Evolutionary conservation across 2,888 invertebrate genomes (phyloP).

Genomic region (Lysandra bellargus): DNA sequence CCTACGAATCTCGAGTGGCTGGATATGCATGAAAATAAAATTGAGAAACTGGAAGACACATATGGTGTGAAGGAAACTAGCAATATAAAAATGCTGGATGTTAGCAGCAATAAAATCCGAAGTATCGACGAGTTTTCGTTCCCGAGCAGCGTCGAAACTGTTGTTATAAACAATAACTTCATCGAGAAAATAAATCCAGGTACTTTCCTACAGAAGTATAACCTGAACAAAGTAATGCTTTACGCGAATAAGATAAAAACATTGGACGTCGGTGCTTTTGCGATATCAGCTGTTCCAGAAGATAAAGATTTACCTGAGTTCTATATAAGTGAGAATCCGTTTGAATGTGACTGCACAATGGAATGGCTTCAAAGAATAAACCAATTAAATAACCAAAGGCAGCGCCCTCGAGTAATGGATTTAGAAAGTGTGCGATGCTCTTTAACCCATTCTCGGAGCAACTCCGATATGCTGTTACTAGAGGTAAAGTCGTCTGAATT

Average conservation of each 20-base stretch:
- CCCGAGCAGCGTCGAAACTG: constrained; percentile 86
- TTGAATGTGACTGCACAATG: constrained; percentile 92
- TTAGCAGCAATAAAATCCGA: constrained; percentile 85
- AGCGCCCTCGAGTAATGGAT: constrained; percentile 90
- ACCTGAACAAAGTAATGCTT: constrained; percentile 87
- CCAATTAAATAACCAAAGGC: constrained; percentile 85
- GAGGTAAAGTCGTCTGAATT: constrained; percentile 88
- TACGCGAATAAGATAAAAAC: constrained; percentile 87
- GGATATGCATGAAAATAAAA: constrained; percentile 90
- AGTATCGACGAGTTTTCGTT: constrained; percentile 85
- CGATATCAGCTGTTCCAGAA: constrained; percentile 83
- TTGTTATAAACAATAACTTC: constrained; percentile 87
- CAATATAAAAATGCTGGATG: constrained; percentile 88
- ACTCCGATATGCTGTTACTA: constrained; percentile 82
- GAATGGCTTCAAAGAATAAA: constrained; percentile 92
- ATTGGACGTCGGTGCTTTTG: constrained; percentile 86
- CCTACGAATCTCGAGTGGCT: constrained; percentile 88
- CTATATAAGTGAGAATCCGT: constrained; percentile 90
- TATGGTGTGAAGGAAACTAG: constrained; percentile 84
- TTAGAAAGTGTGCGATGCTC: constrained; percentile 88
- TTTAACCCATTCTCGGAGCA: constrained; percentile 84
- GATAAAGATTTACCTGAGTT: constrained; percentile 88
- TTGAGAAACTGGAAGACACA: constrained; percentile 87
- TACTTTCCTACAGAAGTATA: constrained; percentile 85
- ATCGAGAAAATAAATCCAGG: constrained; percentile 85